Base-by-base conservation (phyloP, 2,113 vertebrate genomes). In the Amphiprion ocellaris region DNA sequence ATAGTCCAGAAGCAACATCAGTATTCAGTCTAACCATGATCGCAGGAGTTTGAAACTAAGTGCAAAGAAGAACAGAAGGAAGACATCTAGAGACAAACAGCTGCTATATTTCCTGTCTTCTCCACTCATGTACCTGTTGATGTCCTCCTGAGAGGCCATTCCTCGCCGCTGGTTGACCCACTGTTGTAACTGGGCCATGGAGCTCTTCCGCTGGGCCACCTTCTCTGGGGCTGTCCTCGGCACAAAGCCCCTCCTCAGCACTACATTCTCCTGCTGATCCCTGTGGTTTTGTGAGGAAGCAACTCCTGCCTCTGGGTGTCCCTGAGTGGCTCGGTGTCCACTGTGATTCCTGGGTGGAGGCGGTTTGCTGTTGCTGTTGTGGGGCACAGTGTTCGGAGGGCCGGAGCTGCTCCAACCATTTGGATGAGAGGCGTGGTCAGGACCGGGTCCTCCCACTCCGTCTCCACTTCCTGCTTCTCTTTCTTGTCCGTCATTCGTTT, bases 131-230 rank as follows among this genome's bases (percentile, higher is more conserved):
- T 91, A 99, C 98, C 98, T 99, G 86, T 92, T 93, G 58, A 97
- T 88, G 75, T 97, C 97, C 14, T 98, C 97, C 1, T 94, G 92
- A 0, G 95, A 90, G 0, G 85, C 69, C 5, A 93, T 15, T 10
- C 92, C 94, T 2, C 96, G 93, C 2, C 97, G 95, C 8, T 96
- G 95, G 92, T 98, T 98, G 56, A 99, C 97, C 98, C 98, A 99
- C 86, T 98, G 96, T 90, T 99, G 98, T 28, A 99, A 94, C 89
- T 99, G 97, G 1, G 93, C 96, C 97, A 99, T 97, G 11, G 97
- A 99, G 88, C 96, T 98, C 92, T 97, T 97, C 76, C 98, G 96
- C 91, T 99, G 98, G 17, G 97, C 97, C 1, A 96, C 77, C 80
- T 96, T 96, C 90, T 99, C 97, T 0, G 96, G 95, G 61, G 93